Evolutionary conservation across 2,113 vertebrate species (phyloP).

Genomic region (Pungitius pungitius): DNA sequence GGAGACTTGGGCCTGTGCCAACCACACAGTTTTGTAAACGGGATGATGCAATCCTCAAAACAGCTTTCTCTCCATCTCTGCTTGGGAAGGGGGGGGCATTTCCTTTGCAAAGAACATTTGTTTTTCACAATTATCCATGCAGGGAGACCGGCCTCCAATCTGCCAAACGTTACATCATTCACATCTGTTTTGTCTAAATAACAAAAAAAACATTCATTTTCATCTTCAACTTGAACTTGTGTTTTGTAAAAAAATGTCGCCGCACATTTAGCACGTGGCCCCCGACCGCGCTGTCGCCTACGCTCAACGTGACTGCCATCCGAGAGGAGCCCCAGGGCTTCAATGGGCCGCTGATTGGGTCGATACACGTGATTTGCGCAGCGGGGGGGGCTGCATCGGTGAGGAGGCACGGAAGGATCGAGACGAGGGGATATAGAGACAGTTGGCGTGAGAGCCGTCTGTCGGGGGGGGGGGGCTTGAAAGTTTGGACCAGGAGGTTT

Average conservation of each 20-base stretch:
- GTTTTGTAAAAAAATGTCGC: too few species aligned
- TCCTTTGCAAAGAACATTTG: not conserved
- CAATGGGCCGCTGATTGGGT: conserved; percentile 41
- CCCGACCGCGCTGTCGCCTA: too few species aligned
- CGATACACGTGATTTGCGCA: conserved; percentile 63
- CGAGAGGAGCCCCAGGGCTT: conserved; percentile 29
- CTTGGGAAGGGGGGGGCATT: not conserved
- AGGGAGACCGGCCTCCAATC: not conserved
- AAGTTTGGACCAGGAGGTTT: conserved; percentile 1
- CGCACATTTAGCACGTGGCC: too few species aligned
- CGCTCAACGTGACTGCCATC: too few species aligned
- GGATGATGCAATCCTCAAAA: conserved; percentile 15
- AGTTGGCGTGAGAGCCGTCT: conserved; percentile 4
- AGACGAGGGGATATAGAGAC: conserved; percentile 41
- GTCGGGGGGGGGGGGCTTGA: not conserved
- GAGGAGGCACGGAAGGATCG: conserved; percentile 27
- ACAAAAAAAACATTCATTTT: too few species aligned
- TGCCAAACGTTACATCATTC: not conserved
- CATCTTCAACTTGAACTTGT: not conserved
- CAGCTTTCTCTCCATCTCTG: not conserved
- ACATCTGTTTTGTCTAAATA: not conserved
- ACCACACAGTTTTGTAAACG: conserved; percentile 36
- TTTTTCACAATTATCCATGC: not conserved
- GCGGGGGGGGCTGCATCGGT: conserved; percentile 5
- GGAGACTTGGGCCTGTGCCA: conserved; percentile 35